Evolutionary conservation across 2,888 invertebrate species (phyloP), one percentile per base, ranked within the genome.

Genomic region (Gisinianus flammeolus): DNA sequence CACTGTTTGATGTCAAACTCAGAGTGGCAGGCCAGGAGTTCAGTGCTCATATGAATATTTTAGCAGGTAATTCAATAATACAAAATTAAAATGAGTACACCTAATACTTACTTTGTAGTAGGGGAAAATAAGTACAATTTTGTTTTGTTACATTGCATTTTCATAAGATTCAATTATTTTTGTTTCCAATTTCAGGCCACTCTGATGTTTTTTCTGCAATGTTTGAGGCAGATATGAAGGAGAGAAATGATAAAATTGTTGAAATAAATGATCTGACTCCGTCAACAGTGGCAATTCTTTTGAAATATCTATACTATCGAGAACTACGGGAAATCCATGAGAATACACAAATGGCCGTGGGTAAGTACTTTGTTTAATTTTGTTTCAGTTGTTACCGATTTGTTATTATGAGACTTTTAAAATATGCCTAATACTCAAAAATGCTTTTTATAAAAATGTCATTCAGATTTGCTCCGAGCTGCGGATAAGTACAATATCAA

Each of bases 1-100:
- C 75, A 0, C 24, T 67, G 12, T 56, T 5, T 44, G 75, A 75
- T 54, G 54, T 75, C 44, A 54, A 35, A 1, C 28, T 75, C 12
- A 66, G 35, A 56, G 75, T 67, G 12, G 44, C 22, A 10, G 24
- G 24, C n/a, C 26, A 67, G 26, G 68, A 66, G 24, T 75, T 75
- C 66, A 66, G 24, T n/a, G 75, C 75, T 35, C 75, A 75, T 54
- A 75, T 67, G 75, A 75, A 66, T 26, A 68, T 75, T 54, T 44
- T 75, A 19, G 75, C 75, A 10, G 67, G 75, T 75, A 66, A 58
- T 56, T 44, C 16, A n/a, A n/a, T n/a, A n/a, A n/a, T n/a, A n/a
- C n/a, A n/a, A n/a, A n/a, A n/a, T n/a, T n/a, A n/a, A n/a, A n/a
- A n/a, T n/a, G n/a, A n/a, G n/a, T n/a, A n/a, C n/a, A n/a, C n/a